Base-by-base conservation (phyloP, 2,888 invertebrate species). In the Drosophila rubida region DNA sequence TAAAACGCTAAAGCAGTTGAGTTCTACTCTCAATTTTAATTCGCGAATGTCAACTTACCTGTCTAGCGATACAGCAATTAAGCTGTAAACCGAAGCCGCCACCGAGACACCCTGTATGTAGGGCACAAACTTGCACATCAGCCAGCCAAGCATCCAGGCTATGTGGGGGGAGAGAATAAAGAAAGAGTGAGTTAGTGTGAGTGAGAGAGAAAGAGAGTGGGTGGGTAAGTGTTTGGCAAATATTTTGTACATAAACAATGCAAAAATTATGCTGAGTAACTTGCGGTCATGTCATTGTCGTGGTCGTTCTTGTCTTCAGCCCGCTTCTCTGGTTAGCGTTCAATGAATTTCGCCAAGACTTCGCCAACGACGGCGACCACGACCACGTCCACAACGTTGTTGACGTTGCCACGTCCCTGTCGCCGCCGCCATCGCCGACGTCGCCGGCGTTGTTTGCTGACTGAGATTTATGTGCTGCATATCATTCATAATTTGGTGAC, bases 61-160 rank as follows among this genome's bases (percentile, higher is more conserved):
- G 94, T 99, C 98, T 63, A 98, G 93, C 69, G 98, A 97, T 14
- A 98, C 98, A 8, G 98, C 97, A 57, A 98, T 97, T 55, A 99
- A 94, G 87, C 98, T 98, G 94, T 98, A 97, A 74, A 98, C 97
- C 6, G 98, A 98, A 9, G 98, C 98, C 41, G 97, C 97, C 11
- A 98, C 98, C 0, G 98, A 97, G 45, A 98, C 95, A 23, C 98
- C 97, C 92, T 98, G 98, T 84, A 98, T 96, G 92, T 98, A 99
- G 4, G 98, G 97, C 54, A 98, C 98, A 19, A 97, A 96, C 92
- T 98, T 97, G 93, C 99, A 99, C 96, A 98, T 97, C 93, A 96
- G 94, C 95, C 96, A 95, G 55, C 98, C 98, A 37, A 98, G 94
- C 88, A 98, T 95, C 98, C 98, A 99, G 42, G 97, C 97, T 97